Conservation (phyloP, 2,113 vertebrate species). For the Catharus minimus region DNA sequence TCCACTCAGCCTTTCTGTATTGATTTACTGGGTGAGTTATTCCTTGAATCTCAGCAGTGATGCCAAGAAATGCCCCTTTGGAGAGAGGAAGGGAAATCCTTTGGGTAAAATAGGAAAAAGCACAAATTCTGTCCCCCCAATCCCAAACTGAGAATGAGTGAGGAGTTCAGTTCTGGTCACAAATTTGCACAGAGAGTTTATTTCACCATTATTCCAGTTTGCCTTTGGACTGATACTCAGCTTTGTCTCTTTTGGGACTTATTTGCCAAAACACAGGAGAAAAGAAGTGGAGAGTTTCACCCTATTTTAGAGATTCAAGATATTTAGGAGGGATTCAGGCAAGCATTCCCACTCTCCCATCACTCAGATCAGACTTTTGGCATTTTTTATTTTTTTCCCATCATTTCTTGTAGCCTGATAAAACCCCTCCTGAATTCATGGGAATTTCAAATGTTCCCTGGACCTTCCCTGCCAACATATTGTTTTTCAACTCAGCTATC, state of each 20-base stretch:
- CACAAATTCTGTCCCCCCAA: neutral
- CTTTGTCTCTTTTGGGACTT: neutral
- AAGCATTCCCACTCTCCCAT: neutral
- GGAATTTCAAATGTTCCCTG: neutral
- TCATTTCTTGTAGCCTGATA: neutral
- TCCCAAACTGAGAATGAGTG: neutral
- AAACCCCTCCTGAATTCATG: neutral
- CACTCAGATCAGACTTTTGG: neutral
- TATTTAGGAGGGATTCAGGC: neutral
- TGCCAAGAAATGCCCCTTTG: neutral
- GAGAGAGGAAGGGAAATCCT: neutral
- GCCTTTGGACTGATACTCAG: neutral
- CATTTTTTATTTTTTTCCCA: neutral
- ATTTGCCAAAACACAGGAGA: neutral
- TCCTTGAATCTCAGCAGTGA: neutral
- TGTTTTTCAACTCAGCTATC: neutral
- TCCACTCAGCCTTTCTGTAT: neutral
- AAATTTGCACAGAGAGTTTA: neutral
- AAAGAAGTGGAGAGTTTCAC: neutral
- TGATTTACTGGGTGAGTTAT: neutral
- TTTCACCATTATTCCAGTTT: neutral
- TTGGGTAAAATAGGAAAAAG: neutral
- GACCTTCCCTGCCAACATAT: neutral
- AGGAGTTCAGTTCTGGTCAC: neutral
- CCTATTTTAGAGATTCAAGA: neutral